Base-by-base conservation (phyloP, 1,140 invertebrate species). In the Rhyzopertha dominica region DNA sequence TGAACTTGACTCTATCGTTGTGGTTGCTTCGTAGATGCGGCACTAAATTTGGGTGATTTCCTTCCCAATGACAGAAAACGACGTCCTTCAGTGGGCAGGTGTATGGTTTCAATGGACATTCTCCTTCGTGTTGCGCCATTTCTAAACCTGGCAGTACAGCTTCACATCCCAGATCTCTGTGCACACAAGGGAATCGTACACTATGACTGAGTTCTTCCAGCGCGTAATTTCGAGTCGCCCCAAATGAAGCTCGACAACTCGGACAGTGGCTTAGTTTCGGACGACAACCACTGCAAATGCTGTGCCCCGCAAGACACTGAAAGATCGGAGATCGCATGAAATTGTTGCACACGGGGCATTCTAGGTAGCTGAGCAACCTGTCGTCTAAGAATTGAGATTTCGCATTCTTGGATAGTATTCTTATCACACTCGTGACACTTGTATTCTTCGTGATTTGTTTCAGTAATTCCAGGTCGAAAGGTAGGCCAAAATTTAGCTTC, bases 401-500 rank as follows among this genome's bases (percentile, higher is more conserved):
- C 36, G 3, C 31, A 13, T 26, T 34, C 45, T n/a, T 79, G 7
- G 86, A 86, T 63, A 86, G 38, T 7, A 43, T 42, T 45, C 17
- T 13, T 30, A 12, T 36, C 34, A 29, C 17, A 13, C 2, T 7
- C 23, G 8, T 5, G 20, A 89, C 13, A 66, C 20, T 45, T 35
- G 23, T 19, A 16, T 23, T 46, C 34, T 25, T 38, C 25, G 5
- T 36, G 5, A n/a, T 32, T 18, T 2, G 20, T 32, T 29, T 28
- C 42, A 14, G 41, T 22, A 19, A 56, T 49, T 37, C 40, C 31
- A 35, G 57, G 63, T 5, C 30, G 19, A 9, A 88, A 65, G 43
- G 80, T 83, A 20, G 72, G 71, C 35, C 82, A 70, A 66, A 86
- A 89, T 7, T 67, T 66, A 35, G 76, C 74, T 63, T 47, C 1